phyloP scores from a whole-genome alignment of 2,113 vertebrate species.

The Hemichromis elongatus region DNA sequence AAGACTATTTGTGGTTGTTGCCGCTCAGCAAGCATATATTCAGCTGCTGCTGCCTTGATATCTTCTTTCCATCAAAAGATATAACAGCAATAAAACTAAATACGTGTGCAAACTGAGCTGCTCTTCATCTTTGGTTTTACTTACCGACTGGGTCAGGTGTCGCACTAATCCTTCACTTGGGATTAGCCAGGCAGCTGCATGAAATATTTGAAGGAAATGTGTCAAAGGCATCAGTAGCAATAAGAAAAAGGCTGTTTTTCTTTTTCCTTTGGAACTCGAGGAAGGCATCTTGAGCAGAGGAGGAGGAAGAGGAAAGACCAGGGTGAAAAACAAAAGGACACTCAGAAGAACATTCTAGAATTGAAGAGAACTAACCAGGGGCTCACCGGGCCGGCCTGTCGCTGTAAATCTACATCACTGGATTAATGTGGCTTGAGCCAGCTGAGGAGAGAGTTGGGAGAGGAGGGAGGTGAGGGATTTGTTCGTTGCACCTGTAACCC shows the following conservation, averaged over 20 bases:
- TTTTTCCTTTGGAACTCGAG: no score
- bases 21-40: neutral
- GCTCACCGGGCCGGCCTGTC: slow-evolving; percentile 27
- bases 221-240: neutral
- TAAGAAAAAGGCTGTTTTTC: neutral
- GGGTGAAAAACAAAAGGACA: slow-evolving; percentile 22
- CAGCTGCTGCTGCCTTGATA: neutral
- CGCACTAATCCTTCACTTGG: slow-evolving; percentile 5
- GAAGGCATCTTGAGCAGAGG: neutral
- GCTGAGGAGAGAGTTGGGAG: neutral
- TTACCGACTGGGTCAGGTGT: slow-evolving; percentile 6
- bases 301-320: neutral
- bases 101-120: neutral
- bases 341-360: slow-evolving; percentile 22
- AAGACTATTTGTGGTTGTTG: neutral
- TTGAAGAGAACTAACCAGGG: slow-evolving; percentile 25
- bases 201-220: neutral
- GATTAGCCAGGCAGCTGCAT: slow-evolving; percentile 11
- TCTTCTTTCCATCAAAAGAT: neutral
- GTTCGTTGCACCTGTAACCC: slow-evolving; percentile 44
- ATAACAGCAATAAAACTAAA: neutral
- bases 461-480: neutral
- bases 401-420: slow-evolving; percentile 36
- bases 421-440: slow-evolving; percentile 30
- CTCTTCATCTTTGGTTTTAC: neutral